Conservation (phyloP, 2,113 vertebrate species). For the Elaphurus davidianus region DNA sequence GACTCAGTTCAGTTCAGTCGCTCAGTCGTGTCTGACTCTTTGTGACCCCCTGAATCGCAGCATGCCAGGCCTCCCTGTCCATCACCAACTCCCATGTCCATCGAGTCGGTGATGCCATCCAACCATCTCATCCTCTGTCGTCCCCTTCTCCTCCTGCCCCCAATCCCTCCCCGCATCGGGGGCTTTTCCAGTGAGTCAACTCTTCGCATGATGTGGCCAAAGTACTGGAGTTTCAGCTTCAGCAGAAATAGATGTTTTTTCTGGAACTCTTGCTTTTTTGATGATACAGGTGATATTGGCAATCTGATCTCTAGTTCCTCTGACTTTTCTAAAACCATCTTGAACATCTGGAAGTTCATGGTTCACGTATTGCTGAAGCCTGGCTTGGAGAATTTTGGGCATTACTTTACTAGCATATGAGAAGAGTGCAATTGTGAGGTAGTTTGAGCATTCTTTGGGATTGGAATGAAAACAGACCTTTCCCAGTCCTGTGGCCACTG, state of each 20-base stretch:
- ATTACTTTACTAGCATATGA: not conserved
- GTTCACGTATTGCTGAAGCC: not conserved
- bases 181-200: too few relatives aligned
- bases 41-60: too few relatives aligned
- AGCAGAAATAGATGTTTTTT: not conserved
- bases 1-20: too few relatives aligned
- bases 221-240: too few relatives aligned
- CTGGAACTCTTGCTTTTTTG: not conserved
- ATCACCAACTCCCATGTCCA: too few relatives aligned
- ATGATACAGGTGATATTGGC: not conserved
- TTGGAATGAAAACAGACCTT: not conserved
- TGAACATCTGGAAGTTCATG: not conserved
- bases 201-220: too few relatives aligned
- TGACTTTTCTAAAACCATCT: not conserved
- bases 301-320: not conserved
- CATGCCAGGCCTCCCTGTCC: too few relatives aligned
- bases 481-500: not conserved
- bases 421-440: not conserved
- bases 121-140: too few relatives aligned
- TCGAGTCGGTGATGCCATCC: too few relatives aligned
- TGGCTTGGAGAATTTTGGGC: not conserved
- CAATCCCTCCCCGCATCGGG: too few relatives aligned
- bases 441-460: not conserved
- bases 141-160: too few relatives aligned
- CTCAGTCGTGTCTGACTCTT: too few relatives aligned